Percentiles rank a stretch among this genome's conserved stretches.
These are phyloP conservation scores for Kryptolebias marmoratus DNA, from an alignment of 2,113 vertebrate genomes.

Conservation along the genomic window DNA sequence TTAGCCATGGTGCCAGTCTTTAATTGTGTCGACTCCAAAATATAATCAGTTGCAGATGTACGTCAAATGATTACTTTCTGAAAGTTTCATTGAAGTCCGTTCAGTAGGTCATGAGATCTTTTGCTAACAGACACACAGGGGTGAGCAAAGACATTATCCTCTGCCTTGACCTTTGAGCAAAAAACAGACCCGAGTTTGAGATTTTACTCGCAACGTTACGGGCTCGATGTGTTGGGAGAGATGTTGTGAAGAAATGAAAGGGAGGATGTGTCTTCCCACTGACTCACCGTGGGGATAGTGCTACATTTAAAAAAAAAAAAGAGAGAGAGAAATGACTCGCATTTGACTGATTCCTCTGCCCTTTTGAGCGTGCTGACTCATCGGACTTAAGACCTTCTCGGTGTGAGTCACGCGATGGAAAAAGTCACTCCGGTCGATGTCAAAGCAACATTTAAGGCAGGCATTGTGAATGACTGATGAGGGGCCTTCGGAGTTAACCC, in stretches of 20 bases:
- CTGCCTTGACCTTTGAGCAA: neutral
- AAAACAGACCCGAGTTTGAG: neutral
- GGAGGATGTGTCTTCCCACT: slow-evolving; percentile 23
- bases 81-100: no score
- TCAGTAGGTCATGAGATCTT: no score
- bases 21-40: no score
- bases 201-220: neutral
- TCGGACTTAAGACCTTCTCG: slow-evolving; percentile 36
- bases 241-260: slow-evolving; percentile 21
- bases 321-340: slow-evolving; percentile 8
- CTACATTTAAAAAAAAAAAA: slow-evolving; percentile 25
- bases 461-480: neutral
- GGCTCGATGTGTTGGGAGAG: neutral
- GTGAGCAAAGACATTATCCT: no score
- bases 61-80: no score
- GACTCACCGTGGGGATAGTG: slow-evolving; percentile 52
- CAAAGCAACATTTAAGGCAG: slow-evolving; percentile 30
- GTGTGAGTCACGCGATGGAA: slow-evolving; percentile 55
- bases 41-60: no score
- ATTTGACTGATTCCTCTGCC: slow-evolving; percentile 53
- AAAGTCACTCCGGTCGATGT: slow-evolving; percentile 28
- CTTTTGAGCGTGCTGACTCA: slow-evolving; percentile 36
- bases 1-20: no score
- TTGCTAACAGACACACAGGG: no score
- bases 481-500: neutral